Base-by-base conservation (phyloP, 2,113 vertebrate species). In the Eptesicus fuscus region DNA sequence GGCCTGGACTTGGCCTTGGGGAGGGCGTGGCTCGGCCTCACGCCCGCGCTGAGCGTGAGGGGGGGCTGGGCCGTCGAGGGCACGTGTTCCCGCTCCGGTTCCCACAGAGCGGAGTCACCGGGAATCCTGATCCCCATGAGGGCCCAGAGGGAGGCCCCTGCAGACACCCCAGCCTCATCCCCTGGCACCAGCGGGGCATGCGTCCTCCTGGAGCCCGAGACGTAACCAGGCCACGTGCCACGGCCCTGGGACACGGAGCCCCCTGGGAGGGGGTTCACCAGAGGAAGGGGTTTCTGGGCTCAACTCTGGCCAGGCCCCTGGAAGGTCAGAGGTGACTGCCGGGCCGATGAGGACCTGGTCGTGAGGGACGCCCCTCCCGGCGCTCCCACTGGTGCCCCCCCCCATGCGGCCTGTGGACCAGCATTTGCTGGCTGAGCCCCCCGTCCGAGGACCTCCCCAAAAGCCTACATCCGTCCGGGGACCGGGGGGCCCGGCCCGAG, bases 31-130 rank as follows among this genome's bases (percentile, higher is more conserved):
- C 40, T 40, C 11, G 0, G 76, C 77, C 25, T 1, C 1, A 20
- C 7, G 30, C 10, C 59, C 0, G 3, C 2, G 7, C 25, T 6
- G 73, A 0, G 69, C 32, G 40, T 2, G 0, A 0, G n/a, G 53
- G 7, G 4, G 56, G 73, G 23, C 16, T 0, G 7, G 7, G 56
- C 51, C 42, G 1, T 59, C 0, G 6, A 35, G 73, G 53, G 49
- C 9, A 9, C 11, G 0, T 0, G 5, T 12, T 76, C 5, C 8
- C 0, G 4, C 53, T n/a, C 47, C 1, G 14, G 67, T 44, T 20
- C 30, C 74, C 8, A 12, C 14, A 30, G 49, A 67, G 69, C 0
- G 1, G 65, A 42, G 44, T 51, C 40, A 9, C 30, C 0, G 40
- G 47, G 74, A 1, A 7, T 8, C 28, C n/a, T 9, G 17, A 18